Evolutionary conservation across 2,888 invertebrate genomes (phyloP), one percentile per base, ranked within the genome.

Genomic region (Nineta flava): DNA sequence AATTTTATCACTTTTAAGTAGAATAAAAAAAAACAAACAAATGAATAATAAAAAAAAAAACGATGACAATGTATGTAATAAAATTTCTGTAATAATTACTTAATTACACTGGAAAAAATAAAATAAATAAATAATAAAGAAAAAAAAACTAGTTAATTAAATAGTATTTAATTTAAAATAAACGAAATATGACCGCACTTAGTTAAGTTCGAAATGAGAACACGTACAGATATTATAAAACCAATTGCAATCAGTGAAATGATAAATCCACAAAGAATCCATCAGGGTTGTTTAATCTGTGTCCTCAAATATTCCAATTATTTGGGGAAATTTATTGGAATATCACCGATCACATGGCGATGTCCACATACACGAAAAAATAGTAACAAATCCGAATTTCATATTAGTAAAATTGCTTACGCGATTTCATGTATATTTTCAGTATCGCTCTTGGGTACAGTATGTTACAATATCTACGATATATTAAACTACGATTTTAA

Each of bases 211-310:
- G 12, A 49, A 5, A 32, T 32, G 17, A 35, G 7, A 15, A 26
- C 26, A 26, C 26, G 26, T 26, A 26, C 4, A 26, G 26, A 26
- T 26, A 26, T 7, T 26, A 26, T 26, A 26, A 26, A 26, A 7
- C 26, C 26, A 26, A 26, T 26, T 26, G 26, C 7, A 2, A 7
- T 26, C 4, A 26, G 26, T 26, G 26, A 26, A 26, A 26, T 26
- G 7, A 26, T 26, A 7, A 5, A 26, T 7, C 7, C 26, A 6
- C 26, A 26, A 26, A 26, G 7, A 26, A 26, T 6, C 2, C 38
- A n/a, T 15, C 38, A 38, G 12, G 32, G 40, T 38, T 53, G 53
- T 48, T 40, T 55, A 9, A 50, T 52, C 9, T 55, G 55, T 50
- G 44, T 44, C 1, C 10, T 49, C 3, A 50, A 46, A 19, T 51